Percentiles rank a stretch among this genome's conserved stretches.
phyloP scores from a whole-genome alignment of 2,888 invertebrate species.

The Cremastinae sp. region DNA sequence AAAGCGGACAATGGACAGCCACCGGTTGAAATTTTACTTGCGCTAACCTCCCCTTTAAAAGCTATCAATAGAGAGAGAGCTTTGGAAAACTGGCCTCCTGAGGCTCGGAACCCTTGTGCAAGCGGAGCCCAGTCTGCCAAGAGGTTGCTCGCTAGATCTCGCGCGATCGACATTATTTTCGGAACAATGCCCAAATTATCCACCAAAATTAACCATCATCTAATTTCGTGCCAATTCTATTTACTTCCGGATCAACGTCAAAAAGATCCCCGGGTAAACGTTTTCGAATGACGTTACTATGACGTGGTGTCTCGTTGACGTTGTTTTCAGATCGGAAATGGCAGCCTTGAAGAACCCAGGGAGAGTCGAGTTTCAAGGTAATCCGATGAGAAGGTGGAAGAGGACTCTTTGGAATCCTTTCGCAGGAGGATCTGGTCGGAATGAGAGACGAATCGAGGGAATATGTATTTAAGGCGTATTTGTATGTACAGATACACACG shows the following conservation, averaged over 20 bases:
- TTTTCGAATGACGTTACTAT: not conserved
- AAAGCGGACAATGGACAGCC: conserved; percentile 69
- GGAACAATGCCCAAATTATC: conserved; percentile 20
- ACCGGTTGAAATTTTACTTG: conserved; percentile 66
- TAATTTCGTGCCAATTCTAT: no score
- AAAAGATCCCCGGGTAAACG: not conserved
- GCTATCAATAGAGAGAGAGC: conserved; percentile 16
- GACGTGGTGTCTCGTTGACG: no score
- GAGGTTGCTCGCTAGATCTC: not conserved
- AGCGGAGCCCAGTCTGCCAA: not conserved
- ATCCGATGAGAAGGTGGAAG: not conserved
- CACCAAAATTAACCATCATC: conserved; percentile 4
- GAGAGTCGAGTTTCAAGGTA: no score
- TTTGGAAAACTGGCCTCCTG: conserved; percentile 35
- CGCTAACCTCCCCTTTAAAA: not conserved
- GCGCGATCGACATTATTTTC: not conserved
- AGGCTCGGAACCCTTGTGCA: not conserved
- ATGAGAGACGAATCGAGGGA: not conserved
- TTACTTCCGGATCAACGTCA: not conserved
- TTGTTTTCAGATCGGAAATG: no score
- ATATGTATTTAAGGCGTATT: conserved; percentile 12
- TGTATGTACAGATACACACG: conserved; percentile 14
- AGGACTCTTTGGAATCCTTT: not conserved
- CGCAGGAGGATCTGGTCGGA: not conserved
- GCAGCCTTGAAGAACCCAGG: no score